Evolutionary conservation across 1,140 invertebrate species (phyloP).

Genomic region (Pinna nobilis): DNA sequence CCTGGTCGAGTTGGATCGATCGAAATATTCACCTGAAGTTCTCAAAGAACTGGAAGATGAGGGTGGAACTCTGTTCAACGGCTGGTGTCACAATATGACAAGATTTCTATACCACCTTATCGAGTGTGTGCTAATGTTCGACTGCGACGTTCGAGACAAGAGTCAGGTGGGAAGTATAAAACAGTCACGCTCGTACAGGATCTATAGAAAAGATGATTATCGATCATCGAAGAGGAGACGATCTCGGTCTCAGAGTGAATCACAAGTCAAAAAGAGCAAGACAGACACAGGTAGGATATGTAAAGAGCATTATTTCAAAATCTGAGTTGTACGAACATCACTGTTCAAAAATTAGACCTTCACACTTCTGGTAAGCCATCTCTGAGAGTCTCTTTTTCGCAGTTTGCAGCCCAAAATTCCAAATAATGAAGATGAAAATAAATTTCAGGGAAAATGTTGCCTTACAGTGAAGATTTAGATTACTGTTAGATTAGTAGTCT

Average conservation of each 20-base stretch:
- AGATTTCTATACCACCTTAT: slow-evolving; percentile 29
- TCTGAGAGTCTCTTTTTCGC: too few species aligned
- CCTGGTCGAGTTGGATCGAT: slow-evolving; percentile 30
- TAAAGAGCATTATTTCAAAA: too few species aligned
- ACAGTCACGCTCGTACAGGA: slow-evolving; percentile 30
- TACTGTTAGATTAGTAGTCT: too few species aligned
- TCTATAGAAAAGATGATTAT: background rate
- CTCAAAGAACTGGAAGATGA: slow-evolving; percentile 19
- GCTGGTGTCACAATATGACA: slow-evolving; percentile 40
- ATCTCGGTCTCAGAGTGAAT: background rate
- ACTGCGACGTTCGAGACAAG: slow-evolving; percentile 24
- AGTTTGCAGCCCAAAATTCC: too few species aligned
- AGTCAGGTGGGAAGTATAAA: slow-evolving; percentile 3
- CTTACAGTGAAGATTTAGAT: too few species aligned
- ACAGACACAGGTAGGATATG: background rate
- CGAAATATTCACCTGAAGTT: background rate
- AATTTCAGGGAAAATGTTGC: too few species aligned
- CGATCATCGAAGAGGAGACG: background rate
- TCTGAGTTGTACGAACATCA: too few species aligned
- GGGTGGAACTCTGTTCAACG: slow-evolving; percentile 12
- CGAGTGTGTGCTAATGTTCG: slow-evolving; percentile 41
- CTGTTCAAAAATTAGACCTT: too few species aligned
- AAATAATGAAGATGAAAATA: too few species aligned
- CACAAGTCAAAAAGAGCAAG: background rate
- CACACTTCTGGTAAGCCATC: too few species aligned